phyloP scores from a whole-genome alignment of 1,140 invertebrate genomes.

The Mizuhopecten yessoensis region DNA sequence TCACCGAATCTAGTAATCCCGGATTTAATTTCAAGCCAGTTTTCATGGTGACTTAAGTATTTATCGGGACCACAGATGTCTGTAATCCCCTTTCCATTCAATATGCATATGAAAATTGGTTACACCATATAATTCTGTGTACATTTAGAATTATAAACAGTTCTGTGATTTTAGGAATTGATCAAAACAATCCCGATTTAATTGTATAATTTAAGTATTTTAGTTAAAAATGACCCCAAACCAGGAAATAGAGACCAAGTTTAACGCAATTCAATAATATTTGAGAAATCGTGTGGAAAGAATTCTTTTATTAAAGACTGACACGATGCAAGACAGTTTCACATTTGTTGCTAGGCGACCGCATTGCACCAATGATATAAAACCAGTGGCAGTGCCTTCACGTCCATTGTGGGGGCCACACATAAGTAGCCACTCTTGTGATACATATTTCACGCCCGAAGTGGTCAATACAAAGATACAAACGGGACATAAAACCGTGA shows the following conservation, averaged over 20 bases:
- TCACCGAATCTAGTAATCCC: background rate
- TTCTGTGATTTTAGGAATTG: background rate
- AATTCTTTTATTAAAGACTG: background rate
- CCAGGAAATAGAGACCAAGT: background rate
- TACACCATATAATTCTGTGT: background rate
- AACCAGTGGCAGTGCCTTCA: background rate
- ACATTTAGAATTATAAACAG: background rate
- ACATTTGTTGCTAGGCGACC: background rate
- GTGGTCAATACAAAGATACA: constrained; percentile 1
- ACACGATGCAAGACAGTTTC: background rate
- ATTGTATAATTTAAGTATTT: background rate
- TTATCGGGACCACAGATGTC: background rate
- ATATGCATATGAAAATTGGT: background rate
- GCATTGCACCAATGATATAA: background rate
- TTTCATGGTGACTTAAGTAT: constrained; percentile 24
- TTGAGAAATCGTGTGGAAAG: background rate
- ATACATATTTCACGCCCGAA: constrained; percentile 30
- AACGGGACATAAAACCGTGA: background rate
- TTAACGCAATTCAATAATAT: no score
- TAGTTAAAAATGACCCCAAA: no score
- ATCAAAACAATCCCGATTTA: background rate
- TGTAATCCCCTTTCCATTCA: background rate
- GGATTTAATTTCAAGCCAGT: constrained; percentile 38
- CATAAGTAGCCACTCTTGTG: background rate
- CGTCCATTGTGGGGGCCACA: background rate